Conservation (phyloP, 2,888 invertebrate species). For the Dolichomitus sp. region DNA sequence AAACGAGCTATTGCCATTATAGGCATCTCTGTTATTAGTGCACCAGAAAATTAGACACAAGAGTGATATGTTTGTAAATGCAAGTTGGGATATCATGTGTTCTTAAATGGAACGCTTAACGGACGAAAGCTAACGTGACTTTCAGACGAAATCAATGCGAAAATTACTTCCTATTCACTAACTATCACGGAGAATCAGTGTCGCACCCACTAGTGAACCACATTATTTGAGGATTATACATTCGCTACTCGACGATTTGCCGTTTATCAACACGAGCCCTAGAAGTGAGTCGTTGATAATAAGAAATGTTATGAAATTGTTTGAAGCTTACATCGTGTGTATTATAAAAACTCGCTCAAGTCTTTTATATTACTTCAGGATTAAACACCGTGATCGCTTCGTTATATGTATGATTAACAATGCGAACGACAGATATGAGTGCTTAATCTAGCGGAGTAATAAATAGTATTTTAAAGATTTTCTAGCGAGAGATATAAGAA, state of each 20-base stretch:
- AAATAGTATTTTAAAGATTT: neutral
- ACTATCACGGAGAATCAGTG: neutral
- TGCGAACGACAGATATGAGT: too few species aligned
- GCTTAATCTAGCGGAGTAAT: neutral
- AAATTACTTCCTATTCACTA: too few species aligned
- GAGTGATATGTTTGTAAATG: neutral
- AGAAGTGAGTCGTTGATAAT: constrained; percentile 72
- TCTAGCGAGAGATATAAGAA: neutral
- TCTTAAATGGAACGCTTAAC: constrained; percentile 69
- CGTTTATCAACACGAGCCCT: constrained; percentile 77
- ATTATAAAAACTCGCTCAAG: too few species aligned
- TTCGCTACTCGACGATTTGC: constrained; percentile 69
- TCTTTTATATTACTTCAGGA: too few species aligned
- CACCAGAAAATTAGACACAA: neutral
- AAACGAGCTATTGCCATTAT: neutral
- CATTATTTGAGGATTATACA: constrained; percentile 18
- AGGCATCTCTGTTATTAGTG: neutral
- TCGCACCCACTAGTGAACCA: constrained; percentile 33
- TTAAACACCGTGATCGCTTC: too few species aligned
- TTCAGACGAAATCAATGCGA: neutral
- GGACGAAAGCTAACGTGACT: constrained; percentile 67
- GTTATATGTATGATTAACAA: too few species aligned
- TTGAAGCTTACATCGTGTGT: too few species aligned
- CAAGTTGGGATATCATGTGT: constrained; percentile 68
- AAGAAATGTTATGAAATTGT: too few species aligned